Conservation (phyloP, 2,113 vertebrate genomes). For the Nipponia nippon region DNA sequence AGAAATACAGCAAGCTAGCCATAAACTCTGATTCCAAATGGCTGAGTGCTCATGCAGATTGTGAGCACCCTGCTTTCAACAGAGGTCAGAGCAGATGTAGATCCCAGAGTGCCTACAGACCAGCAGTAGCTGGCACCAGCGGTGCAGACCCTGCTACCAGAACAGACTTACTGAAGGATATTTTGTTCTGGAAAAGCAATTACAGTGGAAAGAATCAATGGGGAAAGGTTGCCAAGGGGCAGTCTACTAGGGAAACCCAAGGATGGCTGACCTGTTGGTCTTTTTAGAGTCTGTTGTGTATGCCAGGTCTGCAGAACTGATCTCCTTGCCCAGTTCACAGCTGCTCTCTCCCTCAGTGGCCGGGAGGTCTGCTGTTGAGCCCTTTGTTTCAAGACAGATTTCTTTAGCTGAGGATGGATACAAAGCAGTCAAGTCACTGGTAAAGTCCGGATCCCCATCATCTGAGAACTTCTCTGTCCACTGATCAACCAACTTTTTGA, state of each 20-base stretch:
- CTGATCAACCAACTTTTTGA: slow-evolving; percentile 79
- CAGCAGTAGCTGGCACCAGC: neutral
- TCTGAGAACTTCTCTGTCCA: slow-evolving; percentile 81
- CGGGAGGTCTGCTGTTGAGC: neutral
- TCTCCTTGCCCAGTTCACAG: slow-evolving; percentile 23
- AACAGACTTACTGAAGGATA: neutral
- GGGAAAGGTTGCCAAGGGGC: neutral
- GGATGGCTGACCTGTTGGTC: slow-evolving; percentile 70
- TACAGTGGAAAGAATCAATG: neutral
- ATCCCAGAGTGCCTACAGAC: neutral
- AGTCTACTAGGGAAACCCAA: neutral
- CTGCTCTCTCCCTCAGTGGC: neutral
- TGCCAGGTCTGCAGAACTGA: neutral
- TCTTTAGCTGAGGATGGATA: slow-evolving; percentile 71
- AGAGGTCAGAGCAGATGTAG: neutral
- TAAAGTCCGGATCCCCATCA: slow-evolving; percentile 73
- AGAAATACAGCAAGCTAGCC: neutral
- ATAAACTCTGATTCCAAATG: neutral
- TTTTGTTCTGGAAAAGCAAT: neutral
- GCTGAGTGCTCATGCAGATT: neutral
- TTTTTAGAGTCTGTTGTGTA: slow-evolving; percentile 9
- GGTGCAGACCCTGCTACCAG: neutral
- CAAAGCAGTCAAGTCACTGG: slow-evolving; percentile 67
- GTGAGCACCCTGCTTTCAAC: neutral
- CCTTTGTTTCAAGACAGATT: slow-evolving; percentile 71